These are phyloP conservation scores for Arvicanthis niloticus DNA, from an alignment of 2,113 vertebrate genomes.

Conservation along the genomic window DNA sequence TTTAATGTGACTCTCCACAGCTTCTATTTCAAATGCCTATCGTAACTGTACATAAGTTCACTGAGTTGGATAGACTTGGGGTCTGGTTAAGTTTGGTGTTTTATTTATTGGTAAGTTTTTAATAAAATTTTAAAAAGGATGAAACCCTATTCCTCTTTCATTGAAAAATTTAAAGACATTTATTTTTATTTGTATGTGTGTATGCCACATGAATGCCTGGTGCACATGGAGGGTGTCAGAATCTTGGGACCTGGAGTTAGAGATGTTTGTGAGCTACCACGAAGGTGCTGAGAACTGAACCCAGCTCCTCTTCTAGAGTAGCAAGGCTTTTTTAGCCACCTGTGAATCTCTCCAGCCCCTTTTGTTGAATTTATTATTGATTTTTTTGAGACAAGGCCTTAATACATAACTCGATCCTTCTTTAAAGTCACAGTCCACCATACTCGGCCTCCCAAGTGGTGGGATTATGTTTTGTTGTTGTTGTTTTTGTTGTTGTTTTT, in stretches of 20 bases:
- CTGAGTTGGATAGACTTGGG: neutral
- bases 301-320: neutral
- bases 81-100: neutral
- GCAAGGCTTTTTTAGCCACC: neutral
- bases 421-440: neutral
- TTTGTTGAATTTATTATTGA: neutral
- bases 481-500: neutral
- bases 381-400: neutral
- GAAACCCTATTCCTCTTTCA: slow-evolving; percentile 35
- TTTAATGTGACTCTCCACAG: neutral
- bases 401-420: neutral
- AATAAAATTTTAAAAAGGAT: neutral
- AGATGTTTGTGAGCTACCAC: neutral
- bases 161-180: neutral
- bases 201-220: neutral
- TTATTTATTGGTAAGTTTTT: neutral
- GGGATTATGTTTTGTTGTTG: no score
- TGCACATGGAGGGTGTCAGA: neutral
- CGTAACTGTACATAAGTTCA: neutral
- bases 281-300: neutral
- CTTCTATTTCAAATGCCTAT: neutral
- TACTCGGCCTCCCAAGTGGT: neutral
- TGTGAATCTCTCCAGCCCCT: no score
- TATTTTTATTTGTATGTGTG: neutral
- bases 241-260: neutral